Percentiles rank a stretch among this genome's conserved stretches.
phyloP scores from a whole-genome alignment of 2,113 vertebrate genomes.

The Hiodon tergisus region DNA sequence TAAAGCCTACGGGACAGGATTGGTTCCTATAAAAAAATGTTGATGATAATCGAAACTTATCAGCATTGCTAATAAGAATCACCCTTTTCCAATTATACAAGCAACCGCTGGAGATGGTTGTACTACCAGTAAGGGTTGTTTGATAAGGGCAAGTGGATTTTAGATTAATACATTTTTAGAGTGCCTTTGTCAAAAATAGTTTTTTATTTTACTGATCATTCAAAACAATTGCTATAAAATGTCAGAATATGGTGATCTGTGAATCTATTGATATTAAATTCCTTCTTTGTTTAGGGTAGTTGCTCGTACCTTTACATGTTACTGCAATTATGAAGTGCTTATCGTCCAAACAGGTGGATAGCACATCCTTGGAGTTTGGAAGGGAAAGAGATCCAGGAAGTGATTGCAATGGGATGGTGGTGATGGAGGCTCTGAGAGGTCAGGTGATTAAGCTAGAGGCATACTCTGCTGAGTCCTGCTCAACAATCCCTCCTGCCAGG shows the following conservation, averaged over 20 bases:
- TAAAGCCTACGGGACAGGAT: too few species aligned
- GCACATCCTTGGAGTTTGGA: constrained; percentile 1
- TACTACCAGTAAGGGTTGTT: too few species aligned
- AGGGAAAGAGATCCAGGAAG: constrained; percentile 23
- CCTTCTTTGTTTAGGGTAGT: neutral
- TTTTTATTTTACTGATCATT: too few species aligned
- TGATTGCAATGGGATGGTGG: constrained; percentile 1
- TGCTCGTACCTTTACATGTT: neutral
- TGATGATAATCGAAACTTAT: too few species aligned
- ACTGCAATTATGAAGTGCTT: neutral
- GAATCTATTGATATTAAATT: neutral
- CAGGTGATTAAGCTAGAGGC: constrained; percentile 55
- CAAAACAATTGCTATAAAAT: too few species aligned
- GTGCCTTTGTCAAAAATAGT: too few species aligned
- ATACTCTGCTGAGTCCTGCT: constrained; percentile 20
- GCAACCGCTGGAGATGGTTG: too few species aligned
- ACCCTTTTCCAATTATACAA: too few species aligned
- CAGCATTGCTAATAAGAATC: too few species aligned
- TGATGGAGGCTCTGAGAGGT: constrained; percentile 12
- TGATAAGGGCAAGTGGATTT: too few species aligned
- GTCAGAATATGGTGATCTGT: neutral
- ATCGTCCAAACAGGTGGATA: constrained; percentile 9
- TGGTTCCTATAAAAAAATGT: too few species aligned
- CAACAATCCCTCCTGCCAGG: neutral
- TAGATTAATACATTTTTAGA: too few species aligned